Percentiles rank a stretch among this genome's conserved stretches.
These are phyloP conservation scores for Champsocephalus esox DNA, from an alignment of 2,797 vertebrate genomes.

Conservation along the genomic window DNA sequence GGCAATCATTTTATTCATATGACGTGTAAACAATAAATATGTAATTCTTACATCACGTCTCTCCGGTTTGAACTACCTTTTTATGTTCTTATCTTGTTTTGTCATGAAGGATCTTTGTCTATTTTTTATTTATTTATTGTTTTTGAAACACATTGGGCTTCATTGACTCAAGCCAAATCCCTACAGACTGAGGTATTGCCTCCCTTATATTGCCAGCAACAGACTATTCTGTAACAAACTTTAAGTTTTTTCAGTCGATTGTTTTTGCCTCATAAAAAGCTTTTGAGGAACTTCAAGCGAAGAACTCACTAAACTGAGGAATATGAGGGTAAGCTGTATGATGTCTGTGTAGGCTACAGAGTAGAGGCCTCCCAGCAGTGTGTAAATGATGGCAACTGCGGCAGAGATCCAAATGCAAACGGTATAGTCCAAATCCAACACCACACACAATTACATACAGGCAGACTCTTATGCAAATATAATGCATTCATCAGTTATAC, in stretches of 20 bases:
- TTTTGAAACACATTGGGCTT: no score
- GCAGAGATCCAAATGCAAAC: conserved; percentile 81
- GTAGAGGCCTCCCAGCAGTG: conserved; percentile 85
- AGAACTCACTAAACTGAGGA: conserved; percentile 79
- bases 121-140: no score
- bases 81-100: not conserved
- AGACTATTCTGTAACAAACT: no score
- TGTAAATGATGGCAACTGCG: conserved; percentile 81
- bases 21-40: no score
- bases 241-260: no score
- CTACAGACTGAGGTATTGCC: no score
- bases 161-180: no score
- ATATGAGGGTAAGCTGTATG: conserved; percentile 83
- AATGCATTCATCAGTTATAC: no score
- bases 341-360: conserved; percentile 80
- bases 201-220: no score
- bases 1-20: no score
- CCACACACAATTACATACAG: conserved; percentile 48
- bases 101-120: not conserved
- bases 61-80: not conserved
- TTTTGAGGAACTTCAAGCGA: not conserved
- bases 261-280: not conserved
- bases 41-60: no score
- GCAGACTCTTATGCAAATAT: no score
- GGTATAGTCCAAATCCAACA: conserved; percentile 78